Evolutionary conservation across 2,888 invertebrate genomes (phyloP), one percentile per base, ranked within the genome.

Genomic region (Habrosyne pyritoides): DNA sequence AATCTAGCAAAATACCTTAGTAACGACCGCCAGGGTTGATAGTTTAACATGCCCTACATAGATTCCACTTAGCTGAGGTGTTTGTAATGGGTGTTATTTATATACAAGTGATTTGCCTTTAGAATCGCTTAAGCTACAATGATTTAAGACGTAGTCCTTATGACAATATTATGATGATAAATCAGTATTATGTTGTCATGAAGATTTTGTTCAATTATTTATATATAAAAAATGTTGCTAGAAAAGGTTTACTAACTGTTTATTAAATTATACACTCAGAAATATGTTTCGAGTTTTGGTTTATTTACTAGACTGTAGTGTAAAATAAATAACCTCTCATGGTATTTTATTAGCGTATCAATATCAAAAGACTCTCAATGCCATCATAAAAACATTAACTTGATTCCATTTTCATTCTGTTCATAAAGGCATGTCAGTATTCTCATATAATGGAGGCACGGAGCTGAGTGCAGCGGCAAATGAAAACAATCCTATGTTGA

Each of bases 401-500:
- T 33, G 33, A 33, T 14, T 48, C 48, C 10, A 48, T 48, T 14
- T 48, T 26, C 48, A 48, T 48, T 48, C 7, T 14, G 14, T 48
- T 48, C 8, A 26, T 48, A 14, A 48, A 48, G 14, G 48, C 58
- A 52, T 59, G 59, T 66, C 61, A 61, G 62, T 67, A 61, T 52
- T 52, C 55, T 58, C 52, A 49, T 49, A 61, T 63, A 64, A 64
- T 59, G 50, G 59, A 62, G 36, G 53, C 42, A 55, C 59, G 54
- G 42, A 59, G 57, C 14, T 55, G 55, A 63, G 52, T 62, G 56
- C 53, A 60, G 52, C 30, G 55, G 55, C 53, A 53, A 65, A 67
- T 61, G 56, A 60, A 56, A 64, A 63, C 53, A 60, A 57, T 57
- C 49, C 50, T 47, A 30, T 21, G 26, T 24, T 57, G 53, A 51